A percentile compares a stretch with the other conserved stretches of the same genome.
Conservation (phyloP, 2,888 invertebrate genomes). For the Synergus itoensis region DNA sequence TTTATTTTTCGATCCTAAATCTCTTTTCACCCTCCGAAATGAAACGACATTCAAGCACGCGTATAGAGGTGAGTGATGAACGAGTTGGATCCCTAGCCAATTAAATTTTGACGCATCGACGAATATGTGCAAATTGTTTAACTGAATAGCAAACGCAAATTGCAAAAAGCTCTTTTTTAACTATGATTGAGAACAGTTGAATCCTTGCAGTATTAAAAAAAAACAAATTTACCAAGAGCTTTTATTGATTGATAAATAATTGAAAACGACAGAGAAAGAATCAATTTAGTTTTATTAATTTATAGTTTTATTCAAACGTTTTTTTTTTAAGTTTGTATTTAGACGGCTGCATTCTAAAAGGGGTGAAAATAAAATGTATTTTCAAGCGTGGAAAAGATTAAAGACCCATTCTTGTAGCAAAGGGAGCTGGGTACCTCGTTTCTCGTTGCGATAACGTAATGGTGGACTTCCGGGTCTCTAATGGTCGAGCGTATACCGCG, state of each 20-base stretch:
- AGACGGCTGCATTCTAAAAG: background rate
- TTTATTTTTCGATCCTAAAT: background rate
- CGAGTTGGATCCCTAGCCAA: background rate
- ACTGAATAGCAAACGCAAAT: background rate
- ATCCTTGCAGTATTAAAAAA: too few species aligned
- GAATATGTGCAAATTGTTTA: background rate
- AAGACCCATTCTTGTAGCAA: conserved; percentile 45
- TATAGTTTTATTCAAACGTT: too few species aligned
- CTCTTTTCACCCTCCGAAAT: conserved; percentile 8
- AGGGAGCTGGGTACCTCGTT: conserved; percentile 49
- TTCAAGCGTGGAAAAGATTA: conserved; percentile 39
- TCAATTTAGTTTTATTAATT: too few species aligned
- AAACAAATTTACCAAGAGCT: too few species aligned
- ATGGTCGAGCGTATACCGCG: conserved; percentile 60
- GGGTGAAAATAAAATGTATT: background rate
- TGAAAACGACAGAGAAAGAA: too few species aligned
- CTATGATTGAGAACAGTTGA: background rate
- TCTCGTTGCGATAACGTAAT: conserved; percentile 68
- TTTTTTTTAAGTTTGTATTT: too few species aligned
- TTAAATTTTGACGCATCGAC: conserved; percentile 19
- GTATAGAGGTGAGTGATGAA: conserved; percentile 18
- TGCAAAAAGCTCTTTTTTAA: background rate
- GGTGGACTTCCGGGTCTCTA: conserved; percentile 68
- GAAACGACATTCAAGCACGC: background rate
- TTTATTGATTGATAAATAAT: too few species aligned